These are phyloP conservation scores for Sminthurides aquaticus DNA, from an alignment of 2,888 invertebrate genomes.

Conservation along the genomic window DNA sequence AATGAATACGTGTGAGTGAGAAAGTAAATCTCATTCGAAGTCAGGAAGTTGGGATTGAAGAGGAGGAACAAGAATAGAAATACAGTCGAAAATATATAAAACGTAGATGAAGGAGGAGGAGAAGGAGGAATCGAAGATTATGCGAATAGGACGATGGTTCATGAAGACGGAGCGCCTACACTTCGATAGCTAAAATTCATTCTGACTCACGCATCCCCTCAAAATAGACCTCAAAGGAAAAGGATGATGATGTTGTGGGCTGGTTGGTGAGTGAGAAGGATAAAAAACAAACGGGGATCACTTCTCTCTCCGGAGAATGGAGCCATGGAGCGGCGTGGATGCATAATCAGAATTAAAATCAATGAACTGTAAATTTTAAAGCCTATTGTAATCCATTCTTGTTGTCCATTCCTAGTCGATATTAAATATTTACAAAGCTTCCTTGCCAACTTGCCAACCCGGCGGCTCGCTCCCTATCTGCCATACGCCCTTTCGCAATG, in stretches of 20 bases:
- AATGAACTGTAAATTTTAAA: conserved; percentile 20
- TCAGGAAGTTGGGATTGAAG: not conserved
- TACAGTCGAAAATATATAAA: not conserved
- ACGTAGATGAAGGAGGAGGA: not conserved
- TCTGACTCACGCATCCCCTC: conserved; percentile 20
- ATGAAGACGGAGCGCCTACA: conserved; percentile 9
- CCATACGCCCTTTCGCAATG: too few species aligned
- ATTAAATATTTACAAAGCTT: not conserved
- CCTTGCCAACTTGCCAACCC: too few species aligned
- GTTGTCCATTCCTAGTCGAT: not conserved
- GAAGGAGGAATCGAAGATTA: not conserved
- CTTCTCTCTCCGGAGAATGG: not conserved
- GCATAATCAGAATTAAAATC: conserved; percentile 18
- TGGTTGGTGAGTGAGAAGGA: too few species aligned
- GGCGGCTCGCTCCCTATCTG: too few species aligned
- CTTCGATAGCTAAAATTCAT: conserved; percentile 14
- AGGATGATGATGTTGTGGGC: too few species aligned
- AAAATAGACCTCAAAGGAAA: conserved; percentile 17
- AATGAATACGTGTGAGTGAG: too few species aligned
- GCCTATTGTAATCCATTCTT: conserved; percentile 15
- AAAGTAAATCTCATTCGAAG: not conserved
- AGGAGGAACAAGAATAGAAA: not conserved
- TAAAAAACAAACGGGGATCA: conserved; percentile 11
- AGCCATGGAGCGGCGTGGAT: not conserved
- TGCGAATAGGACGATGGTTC: not conserved